Percentiles rank a stretch among this genome's conserved stretches.
Conservation (phyloP, 53 echinoderm and acorn worm species). For the Apostichopus leukothele region DNA sequence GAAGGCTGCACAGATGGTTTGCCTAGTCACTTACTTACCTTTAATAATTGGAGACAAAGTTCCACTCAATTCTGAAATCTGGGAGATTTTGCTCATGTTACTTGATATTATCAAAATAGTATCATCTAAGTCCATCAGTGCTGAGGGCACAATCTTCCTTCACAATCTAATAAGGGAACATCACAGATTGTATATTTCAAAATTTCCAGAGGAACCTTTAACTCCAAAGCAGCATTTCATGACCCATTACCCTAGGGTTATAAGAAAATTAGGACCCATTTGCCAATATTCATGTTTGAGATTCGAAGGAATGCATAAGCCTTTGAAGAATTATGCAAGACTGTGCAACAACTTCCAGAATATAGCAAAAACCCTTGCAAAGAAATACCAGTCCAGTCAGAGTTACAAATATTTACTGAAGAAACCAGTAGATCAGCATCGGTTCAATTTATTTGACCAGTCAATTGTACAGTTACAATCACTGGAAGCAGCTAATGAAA, state of each 20-base stretch:
- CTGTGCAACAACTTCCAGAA: slow-evolving; percentile 58
- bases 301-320: slow-evolving; percentile 62
- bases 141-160: slow-evolving; percentile 57
- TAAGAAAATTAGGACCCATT: slow-evolving; percentile 54
- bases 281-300: slow-evolving; percentile 51
- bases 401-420: slow-evolving; percentile 37
- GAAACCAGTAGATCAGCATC: slow-evolving; percentile 8
- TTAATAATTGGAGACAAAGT: slow-evolving; percentile 61
- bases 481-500: slow-evolving; percentile 3
- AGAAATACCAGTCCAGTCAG: slow-evolving; percentile 45
- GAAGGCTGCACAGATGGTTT: slow-evolving; percentile 63
- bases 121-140: slow-evolving; percentile 49
- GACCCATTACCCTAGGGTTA: slow-evolving; percentile 51
- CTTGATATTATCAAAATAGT: slow-evolving; percentile 60
- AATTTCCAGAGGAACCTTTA: slow-evolving; percentile 42
- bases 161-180: slow-evolving; percentile 47
- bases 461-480: not conserved
- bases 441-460: slow-evolving; percentile 31
- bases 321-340: slow-evolving; percentile 49
- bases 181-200: slow-evolving; percentile 52
- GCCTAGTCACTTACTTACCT: slow-evolving; percentile 53
- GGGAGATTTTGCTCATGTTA: slow-evolving; percentile 55
- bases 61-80: slow-evolving; percentile 50
- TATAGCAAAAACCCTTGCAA: slow-evolving; percentile 53
- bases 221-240: slow-evolving; percentile 57